These are phyloP conservation scores for Drosophila differens DNA, from an alignment of 2,888 invertebrate species.

Conservation along the genomic window DNA sequence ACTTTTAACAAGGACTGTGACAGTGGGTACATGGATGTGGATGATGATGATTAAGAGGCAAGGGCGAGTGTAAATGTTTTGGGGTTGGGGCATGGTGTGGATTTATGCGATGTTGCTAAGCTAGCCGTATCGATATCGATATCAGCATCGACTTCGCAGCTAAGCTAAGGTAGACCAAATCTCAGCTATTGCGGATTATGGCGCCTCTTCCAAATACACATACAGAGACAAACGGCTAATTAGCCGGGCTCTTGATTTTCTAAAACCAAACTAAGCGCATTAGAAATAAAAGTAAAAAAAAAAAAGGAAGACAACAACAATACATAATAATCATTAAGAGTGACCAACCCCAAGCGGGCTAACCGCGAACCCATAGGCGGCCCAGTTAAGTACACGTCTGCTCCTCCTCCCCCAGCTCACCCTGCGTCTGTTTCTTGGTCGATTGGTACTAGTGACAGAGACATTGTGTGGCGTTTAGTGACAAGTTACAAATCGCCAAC, in stretches of 20 bases:
- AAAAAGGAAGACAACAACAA: background rate
- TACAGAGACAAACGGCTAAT: slow-evolving; percentile 46
- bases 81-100: slow-evolving; percentile 7
- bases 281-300: slow-evolving; percentile 35
- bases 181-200: slow-evolving; percentile 76
- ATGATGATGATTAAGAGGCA: slow-evolving; percentile 1
- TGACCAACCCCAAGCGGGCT: slow-evolving; percentile 43
- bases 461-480: slow-evolving; percentile 35
- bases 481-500: slow-evolving; percentile 77
- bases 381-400: background rate
- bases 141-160: slow-evolving; percentile 34
- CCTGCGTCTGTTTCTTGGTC: background rate
- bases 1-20: slow-evolving; percentile 23
- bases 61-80: background rate
- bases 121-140: slow-evolving; percentile 21
- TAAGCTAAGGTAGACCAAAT: slow-evolving; percentile 51
- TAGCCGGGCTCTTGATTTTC: slow-evolving; percentile 55
- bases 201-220: slow-evolving; percentile 24
- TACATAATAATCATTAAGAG: slow-evolving; percentile 32
- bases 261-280: slow-evolving; percentile 67
- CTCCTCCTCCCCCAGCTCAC: background rate
- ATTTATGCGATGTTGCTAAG: slow-evolving; percentile 21
- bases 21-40: background rate
- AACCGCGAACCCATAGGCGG: slow-evolving; percentile 63
- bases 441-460: no score